These are phyloP conservation scores for Ciconia nigra DNA, from an alignment of 2,797 vertebrate genomes.

Conservation along the genomic window DNA sequence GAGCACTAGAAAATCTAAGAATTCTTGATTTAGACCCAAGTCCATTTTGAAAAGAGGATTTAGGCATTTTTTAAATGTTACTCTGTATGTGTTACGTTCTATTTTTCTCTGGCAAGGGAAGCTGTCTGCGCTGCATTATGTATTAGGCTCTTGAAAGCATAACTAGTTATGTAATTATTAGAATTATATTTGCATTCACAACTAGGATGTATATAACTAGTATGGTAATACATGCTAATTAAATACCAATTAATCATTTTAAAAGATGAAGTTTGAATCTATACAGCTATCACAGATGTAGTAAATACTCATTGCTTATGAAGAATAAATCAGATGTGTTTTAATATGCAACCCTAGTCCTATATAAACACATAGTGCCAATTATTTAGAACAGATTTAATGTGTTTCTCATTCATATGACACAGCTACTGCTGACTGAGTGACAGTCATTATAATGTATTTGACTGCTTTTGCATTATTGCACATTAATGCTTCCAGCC, in stretches of 20 bases:
- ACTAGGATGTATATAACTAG: not conserved
- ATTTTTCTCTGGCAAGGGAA: not conserved
- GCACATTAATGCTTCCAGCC: not conserved
- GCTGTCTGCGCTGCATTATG: constrained; percentile 8
- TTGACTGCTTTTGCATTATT: not conserved
- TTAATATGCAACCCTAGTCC: constrained; percentile 7
- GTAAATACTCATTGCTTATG: constrained; percentile 39
- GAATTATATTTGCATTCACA: constrained; percentile 42
- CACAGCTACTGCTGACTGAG: not conserved
- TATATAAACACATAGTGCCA: not conserved
- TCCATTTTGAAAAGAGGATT: not conserved
- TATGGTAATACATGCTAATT: constrained; percentile 28
- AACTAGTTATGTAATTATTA: constrained; percentile 33
- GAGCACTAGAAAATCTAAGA: not conserved
- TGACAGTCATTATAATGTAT: not conserved
- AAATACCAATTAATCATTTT: constrained; percentile 46
- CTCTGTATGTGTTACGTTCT: not conserved
- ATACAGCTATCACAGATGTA: not conserved
- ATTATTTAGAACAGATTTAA: not conserved
- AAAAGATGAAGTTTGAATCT: not conserved
- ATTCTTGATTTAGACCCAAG: not conserved
- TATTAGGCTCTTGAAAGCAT: not conserved
- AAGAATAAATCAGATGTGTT: constrained; percentile 17
- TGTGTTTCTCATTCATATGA: not conserved
- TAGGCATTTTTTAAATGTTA: not conserved